Conservation (phyloP, 1,140 invertebrate species). For the Drosophila varians region DNA sequence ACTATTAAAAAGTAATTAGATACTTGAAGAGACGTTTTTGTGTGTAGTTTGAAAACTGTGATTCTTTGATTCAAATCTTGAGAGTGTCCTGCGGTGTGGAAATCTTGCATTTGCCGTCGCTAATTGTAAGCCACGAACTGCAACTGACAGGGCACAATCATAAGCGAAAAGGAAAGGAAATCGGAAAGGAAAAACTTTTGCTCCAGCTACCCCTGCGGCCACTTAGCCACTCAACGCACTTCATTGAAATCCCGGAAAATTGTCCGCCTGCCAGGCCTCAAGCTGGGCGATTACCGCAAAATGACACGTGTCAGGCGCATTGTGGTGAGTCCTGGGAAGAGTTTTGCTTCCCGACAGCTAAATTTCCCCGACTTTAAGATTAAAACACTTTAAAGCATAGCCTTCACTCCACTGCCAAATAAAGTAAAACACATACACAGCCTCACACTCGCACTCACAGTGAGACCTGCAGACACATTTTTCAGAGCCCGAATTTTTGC, state of each 20-base stretch:
- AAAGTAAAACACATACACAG: slow-evolving; percentile 3
- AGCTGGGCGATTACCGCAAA: slow-evolving; percentile 75
- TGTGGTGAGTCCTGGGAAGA: slow-evolving; percentile 61
- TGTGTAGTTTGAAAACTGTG: slow-evolving; percentile 19
- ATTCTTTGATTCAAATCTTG: background rate
- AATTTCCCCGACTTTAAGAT: slow-evolving; percentile 26
- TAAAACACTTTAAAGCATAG: slow-evolving; percentile 23
- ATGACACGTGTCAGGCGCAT: slow-evolving; percentile 81
- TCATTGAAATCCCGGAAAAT: slow-evolving; percentile 41
- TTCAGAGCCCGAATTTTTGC: slow-evolving; percentile 40
- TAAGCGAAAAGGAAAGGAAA: slow-evolving; percentile 17
- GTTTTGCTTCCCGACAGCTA: background rate
- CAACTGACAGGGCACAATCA: slow-evolving; percentile 37
- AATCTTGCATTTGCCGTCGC: slow-evolving; percentile 38
- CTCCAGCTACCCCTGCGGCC: slow-evolving; percentile 5
- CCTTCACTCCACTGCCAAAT: slow-evolving; percentile 12
- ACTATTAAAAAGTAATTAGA: slow-evolving; percentile 2
- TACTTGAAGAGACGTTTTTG: no score
- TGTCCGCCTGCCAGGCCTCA: slow-evolving; percentile 51
- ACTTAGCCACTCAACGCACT: slow-evolving; percentile 7
- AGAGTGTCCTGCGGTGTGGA: slow-evolving; percentile 2
- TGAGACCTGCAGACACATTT: slow-evolving; percentile 16
- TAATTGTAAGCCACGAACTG: slow-evolving; percentile 30
- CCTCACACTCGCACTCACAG: background rate
- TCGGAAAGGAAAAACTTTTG: slow-evolving; percentile 23